Evolutionary conservation across 2,113 vertebrate species (phyloP).

Genomic region (Hemiprocne comata): DNA sequence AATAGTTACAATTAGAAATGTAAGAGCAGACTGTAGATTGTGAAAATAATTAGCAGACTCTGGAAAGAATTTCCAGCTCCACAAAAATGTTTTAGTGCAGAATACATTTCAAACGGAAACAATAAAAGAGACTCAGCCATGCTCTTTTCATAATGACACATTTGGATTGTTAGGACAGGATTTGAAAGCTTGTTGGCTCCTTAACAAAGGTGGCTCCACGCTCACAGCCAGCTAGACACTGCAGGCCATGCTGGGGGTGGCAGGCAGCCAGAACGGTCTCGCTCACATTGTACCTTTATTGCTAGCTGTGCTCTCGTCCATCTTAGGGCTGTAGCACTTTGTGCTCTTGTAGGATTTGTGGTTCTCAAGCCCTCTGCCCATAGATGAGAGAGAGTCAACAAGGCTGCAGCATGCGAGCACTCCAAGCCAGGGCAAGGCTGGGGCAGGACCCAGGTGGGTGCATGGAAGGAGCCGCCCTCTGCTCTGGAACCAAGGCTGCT

Average conservation of each 20-base stretch:
- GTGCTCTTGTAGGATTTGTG: rapidly evolving
- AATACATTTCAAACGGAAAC: constrained; percentile 12
- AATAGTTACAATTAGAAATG: constrained; percentile 54
- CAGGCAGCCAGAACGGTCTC: not conserved
- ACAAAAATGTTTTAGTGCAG: constrained; percentile 55
- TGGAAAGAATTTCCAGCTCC: constrained; percentile 44
- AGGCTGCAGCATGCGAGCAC: not conserved
- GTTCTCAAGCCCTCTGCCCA: not conserved
- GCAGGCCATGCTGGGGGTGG: not conserved
- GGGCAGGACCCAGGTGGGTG: not conserved
- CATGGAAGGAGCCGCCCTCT: not conserved
- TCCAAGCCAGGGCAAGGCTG: not conserved
- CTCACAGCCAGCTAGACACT: not conserved
- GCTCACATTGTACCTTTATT: not conserved
- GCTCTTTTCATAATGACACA: not conserved
- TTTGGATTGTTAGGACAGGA: not conserved
- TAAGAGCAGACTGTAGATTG: constrained; percentile 46
- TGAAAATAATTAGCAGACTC: constrained; percentile 62
- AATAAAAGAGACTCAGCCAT: constrained; percentile 1
- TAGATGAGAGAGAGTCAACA: not conserved
- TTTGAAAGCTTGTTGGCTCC: constrained; percentile 7
- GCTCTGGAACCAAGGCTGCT: not conserved
- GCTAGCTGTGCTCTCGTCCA: not conserved
- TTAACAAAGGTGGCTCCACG: not conserved
- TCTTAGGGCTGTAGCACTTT: not conserved